Base-by-base conservation (phyloP, 2,113 vertebrate species). In the Myocastor coypus region DNA sequence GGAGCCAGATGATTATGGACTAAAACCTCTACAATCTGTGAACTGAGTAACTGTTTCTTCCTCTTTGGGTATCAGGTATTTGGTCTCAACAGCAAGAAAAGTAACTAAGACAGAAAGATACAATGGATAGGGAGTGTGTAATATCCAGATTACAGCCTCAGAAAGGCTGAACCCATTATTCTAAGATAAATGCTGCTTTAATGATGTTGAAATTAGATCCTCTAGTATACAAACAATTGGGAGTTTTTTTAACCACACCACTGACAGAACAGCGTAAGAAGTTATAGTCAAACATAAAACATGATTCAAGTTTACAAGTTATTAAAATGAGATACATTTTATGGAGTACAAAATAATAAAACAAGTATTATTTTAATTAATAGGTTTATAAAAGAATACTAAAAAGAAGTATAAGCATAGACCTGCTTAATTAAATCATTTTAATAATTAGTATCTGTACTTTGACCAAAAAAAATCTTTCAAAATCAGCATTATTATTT, bases 321-420 rank as follows among this genome's bases (percentile, higher is more conserved):
- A 71, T 87, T 93, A 68, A 82, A 73, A 90, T 63, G 71, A 71
- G 55, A 89, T 92, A 69, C 83, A 3, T 52, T 69, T 95, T 50
- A 78, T 34, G 26, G 59, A 83, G 11, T 73, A 83, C 5, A 91
- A 90, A 87, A 88, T 50, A 85, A 94, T 42, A 82, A 61, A 12
- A 37, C 28, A 75, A 73, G 63, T 42, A n/a, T 92, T 64, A 19
- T 73, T 94, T 34, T 87, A 73, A 68, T 82, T 92, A 92, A 37
- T n/a, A 57, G 55, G 55, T 32, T 89, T 83, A 92, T 26, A 91
- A 68, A 92, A 90, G 17, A 68, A 89, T 37, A 84, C 78, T 90
- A 57, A 92, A 92, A 92, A 84, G 19, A 92, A 91, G 57, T 24
- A 20, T 19, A 87, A 94, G 96, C 50, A 80, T 4, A 8, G 96